A percentile compares a stretch with the other conserved stretches of the same genome.
phyloP scores from a whole-genome alignment of 2,797 vertebrate species.

The Spinus olivaceus region DNA sequence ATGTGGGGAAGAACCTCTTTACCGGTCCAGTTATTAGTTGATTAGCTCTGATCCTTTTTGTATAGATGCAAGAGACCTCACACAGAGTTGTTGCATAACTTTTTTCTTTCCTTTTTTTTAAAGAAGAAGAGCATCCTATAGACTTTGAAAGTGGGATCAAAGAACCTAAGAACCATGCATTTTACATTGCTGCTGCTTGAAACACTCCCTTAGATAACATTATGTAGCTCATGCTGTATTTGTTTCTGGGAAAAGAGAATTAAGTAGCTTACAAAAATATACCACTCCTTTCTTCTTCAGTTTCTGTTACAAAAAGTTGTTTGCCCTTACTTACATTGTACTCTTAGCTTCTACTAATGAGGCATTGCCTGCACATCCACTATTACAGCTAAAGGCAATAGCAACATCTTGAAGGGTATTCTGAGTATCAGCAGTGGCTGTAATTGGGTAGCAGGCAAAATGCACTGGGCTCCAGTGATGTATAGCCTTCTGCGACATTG shows the following conservation, averaged over 20 bases:
- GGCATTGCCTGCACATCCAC: background rate
- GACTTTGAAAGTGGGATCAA: background rate
- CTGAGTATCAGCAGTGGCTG: background rate
- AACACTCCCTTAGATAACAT: background rate
- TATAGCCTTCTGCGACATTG: background rate
- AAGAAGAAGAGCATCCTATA: background rate
- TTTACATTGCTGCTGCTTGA: background rate
- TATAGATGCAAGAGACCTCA: background rate
- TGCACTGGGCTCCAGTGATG: background rate
- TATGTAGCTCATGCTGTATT: background rate
- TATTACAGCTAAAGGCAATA: background rate
- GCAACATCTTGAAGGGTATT: background rate
- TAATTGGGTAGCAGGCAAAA: background rate
- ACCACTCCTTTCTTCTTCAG: background rate
- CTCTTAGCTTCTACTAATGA: background rate
- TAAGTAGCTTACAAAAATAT: background rate
- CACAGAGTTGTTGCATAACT: background rate
- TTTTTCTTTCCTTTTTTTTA: background rate
- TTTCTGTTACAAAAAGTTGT: background rate
- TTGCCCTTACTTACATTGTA: background rate
- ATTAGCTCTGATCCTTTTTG: background rate
- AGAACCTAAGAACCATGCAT: background rate
- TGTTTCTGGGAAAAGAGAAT: background rate
- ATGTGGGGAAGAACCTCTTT: background rate
- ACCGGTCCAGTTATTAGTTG: background rate